A percentile compares a stretch with the other conserved stretches of the same genome.
These are phyloP conservation scores for Neelides folsomi DNA, from an alignment of 2,888 invertebrate genomes.

Conservation along the genomic window DNA sequence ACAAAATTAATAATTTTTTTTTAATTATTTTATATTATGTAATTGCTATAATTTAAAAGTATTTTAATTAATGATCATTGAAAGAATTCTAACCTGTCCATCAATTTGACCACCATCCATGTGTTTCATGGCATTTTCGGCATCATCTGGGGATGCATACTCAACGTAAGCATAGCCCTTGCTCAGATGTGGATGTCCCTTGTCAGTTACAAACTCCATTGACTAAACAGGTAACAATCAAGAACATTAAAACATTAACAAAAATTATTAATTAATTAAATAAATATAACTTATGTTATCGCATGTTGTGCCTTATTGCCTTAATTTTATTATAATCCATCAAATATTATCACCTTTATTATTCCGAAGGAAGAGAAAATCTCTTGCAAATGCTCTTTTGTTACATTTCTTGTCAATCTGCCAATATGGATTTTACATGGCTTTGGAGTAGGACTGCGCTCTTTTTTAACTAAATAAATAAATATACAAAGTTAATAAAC, in stretches of 20 bases:
- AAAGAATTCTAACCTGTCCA: slow-evolving; percentile 25
- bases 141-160: slow-evolving; percentile 82
- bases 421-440: slow-evolving; percentile 91
- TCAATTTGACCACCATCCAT: slow-evolving; percentile 76
- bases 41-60: background rate
- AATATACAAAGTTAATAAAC: background rate
- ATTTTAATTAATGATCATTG: background rate
- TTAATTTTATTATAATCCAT: no score
- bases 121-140: slow-evolving; percentile 96
- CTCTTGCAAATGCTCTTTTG: slow-evolving; percentile 48
- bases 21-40: background rate
- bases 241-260: no score
- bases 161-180: slow-evolving; percentile 92
- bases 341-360: no score
- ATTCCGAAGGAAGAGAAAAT: slow-evolving; percentile 37
- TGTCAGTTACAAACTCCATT: slow-evolving; percentile 79
- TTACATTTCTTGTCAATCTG: slow-evolving; percentile 79
- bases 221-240: slow-evolving; percentile 53
- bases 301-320: no score
- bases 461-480: slow-evolving; percentile 41
- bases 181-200: slow-evolving; percentile 74
- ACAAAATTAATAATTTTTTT: background rate
- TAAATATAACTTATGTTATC: no score
- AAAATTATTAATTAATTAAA: no score
- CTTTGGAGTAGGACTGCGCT: slow-evolving; percentile 76